Conservation (phyloP, 2,888 invertebrate genomes). For the Palloptera scutellata region DNA sequence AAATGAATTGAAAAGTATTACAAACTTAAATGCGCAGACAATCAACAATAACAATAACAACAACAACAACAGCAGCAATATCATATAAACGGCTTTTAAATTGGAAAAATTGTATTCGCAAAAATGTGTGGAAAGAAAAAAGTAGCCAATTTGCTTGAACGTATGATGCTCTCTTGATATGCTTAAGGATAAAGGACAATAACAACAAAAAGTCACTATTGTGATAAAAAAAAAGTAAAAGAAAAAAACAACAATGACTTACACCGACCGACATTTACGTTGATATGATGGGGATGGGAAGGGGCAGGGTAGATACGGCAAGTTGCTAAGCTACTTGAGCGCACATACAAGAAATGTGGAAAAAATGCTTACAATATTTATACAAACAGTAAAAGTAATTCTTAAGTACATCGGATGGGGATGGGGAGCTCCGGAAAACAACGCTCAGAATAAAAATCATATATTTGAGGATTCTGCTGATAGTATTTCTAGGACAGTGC, state of each 20-base stretch:
- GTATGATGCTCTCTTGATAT: slow-evolving; percentile 49
- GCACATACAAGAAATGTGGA: not conserved
- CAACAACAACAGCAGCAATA: not conserved
- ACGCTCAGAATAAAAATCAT: too few relatives aligned
- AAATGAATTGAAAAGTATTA: slow-evolving; percentile 24
- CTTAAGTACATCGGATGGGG: slow-evolving; percentile 24
- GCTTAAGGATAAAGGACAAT: slow-evolving; percentile 36
- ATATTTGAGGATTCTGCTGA: too few relatives aligned
- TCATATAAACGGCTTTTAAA: slow-evolving; percentile 12
- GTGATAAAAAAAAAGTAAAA: slow-evolving; percentile 6
- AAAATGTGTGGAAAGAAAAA: slow-evolving; percentile 5
- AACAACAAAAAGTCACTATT: slow-evolving; percentile 8
- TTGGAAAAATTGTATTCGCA: not conserved
- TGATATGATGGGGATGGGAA: too few relatives aligned
- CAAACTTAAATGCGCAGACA: slow-evolving; percentile 7
- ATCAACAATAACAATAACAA: slow-evolving; percentile 12
- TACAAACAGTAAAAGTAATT: slow-evolving; percentile 42
- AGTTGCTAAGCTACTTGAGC: slow-evolving; percentile 54
- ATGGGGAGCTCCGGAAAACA: too few relatives aligned
- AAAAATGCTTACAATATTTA: slow-evolving; percentile 53
- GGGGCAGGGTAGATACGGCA: slow-evolving; percentile 3
- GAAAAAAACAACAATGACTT: not conserved
- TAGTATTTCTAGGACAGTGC: too few relatives aligned
- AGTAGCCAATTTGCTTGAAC: slow-evolving; percentile 46
- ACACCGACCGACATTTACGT: too few relatives aligned